A percentile compares a stretch with the other conserved stretches of the same genome.
These are phyloP conservation scores for Ispidina lecontei DNA, from an alignment of 2,797 vertebrate genomes.

Conservation along the genomic window DNA sequence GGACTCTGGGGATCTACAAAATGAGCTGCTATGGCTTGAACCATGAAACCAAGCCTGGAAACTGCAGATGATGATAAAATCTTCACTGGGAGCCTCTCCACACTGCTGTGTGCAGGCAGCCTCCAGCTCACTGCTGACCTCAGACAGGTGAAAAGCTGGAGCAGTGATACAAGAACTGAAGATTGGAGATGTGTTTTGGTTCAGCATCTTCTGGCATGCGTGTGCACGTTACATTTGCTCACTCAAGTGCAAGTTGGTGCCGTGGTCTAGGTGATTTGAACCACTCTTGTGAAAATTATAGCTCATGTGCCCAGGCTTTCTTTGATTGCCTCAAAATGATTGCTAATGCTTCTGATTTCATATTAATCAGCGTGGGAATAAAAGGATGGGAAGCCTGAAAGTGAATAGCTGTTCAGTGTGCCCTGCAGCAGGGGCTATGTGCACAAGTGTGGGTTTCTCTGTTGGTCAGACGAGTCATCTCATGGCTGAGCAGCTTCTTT, in stretches of 20 bases:
- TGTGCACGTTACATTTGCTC: accelerated
- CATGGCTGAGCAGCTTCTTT: neutral
- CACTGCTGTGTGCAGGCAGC: neutral
- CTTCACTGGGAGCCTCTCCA: neutral
- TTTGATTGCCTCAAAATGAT: neutral
- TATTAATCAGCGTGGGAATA: slow-evolving; percentile 27
- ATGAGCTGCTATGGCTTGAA: neutral
- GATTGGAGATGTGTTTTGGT: neutral
- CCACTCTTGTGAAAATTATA: neutral
- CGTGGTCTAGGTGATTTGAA: neutral
- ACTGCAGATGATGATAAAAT: neutral
- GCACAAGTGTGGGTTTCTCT: neutral
- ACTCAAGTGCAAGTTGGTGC: accelerated
- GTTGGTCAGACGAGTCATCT: neutral
- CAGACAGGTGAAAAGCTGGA: neutral
- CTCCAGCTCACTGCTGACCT: neutral
- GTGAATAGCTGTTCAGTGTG: neutral
- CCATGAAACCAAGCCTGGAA: neutral
- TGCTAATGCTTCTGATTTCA: accelerated
- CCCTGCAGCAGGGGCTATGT: slow-evolving; percentile 3
- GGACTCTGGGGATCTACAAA: neutral
- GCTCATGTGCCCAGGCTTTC: neutral
- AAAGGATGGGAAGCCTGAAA: slow-evolving; percentile 5
- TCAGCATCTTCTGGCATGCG: neutral
- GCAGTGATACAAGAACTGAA: neutral